Evolutionary conservation across 2,113 vertebrate species (phyloP).

Genomic region (Rhinopomastus cyanomelas): DNA sequence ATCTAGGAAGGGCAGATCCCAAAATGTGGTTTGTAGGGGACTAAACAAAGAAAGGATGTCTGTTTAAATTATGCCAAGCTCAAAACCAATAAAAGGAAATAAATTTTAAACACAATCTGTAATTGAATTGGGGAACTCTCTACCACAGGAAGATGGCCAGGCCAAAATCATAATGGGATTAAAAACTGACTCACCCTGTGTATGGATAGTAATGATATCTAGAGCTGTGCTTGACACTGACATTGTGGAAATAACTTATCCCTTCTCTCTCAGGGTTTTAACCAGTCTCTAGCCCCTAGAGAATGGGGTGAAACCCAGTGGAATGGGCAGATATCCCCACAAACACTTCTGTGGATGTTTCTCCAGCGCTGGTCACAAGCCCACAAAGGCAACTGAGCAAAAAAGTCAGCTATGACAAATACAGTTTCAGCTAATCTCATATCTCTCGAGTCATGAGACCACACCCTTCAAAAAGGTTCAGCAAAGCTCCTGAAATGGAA

Average conservation of each 20-base stretch:
- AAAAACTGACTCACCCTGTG: background rate
- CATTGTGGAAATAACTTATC: background rate
- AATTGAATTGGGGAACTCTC: slow-evolving; percentile 19
- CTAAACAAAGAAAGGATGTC: background rate
- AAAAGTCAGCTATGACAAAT: background rate
- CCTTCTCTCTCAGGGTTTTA: background rate
- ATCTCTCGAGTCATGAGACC: background rate
- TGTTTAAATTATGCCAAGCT: background rate
- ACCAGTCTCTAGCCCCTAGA: background rate
- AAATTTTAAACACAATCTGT: slow-evolving; percentile 16
- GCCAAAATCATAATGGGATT: slow-evolving; percentile 47
- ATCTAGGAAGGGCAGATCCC: background rate
- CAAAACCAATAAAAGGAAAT: slow-evolving; percentile 20
- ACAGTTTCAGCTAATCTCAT: background rate
- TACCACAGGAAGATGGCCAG: slow-evolving; percentile 9
- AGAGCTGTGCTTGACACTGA: background rate
- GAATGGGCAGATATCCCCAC: background rate
- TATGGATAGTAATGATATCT: background rate
- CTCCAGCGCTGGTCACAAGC: background rate
- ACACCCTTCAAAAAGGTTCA: background rate
- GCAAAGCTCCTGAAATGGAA: background rate
- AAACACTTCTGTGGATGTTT: background rate
- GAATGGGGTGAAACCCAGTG: background rate
- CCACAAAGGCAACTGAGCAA: background rate
- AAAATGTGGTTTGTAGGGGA: background rate